These are phyloP conservation scores for Drosophila planitibia DNA, from an alignment of 2,888 invertebrate genomes.

Conservation along the genomic window DNA sequence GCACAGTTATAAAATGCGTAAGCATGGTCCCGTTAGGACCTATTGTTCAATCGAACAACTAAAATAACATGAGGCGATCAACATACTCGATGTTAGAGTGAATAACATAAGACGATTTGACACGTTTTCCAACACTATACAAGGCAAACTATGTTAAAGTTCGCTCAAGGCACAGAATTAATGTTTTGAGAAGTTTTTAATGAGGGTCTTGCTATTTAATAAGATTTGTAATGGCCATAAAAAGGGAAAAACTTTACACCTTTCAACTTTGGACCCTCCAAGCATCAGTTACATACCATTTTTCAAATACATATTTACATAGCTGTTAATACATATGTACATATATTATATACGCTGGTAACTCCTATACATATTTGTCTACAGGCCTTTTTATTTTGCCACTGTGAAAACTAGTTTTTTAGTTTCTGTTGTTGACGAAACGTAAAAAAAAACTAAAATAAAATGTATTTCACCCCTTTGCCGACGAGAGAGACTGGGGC, in stretches of 20 bases:
- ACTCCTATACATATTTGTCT: neutral
- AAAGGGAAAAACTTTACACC: neutral
- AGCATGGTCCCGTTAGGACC: no score
- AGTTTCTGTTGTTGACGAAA: constrained; percentile 2
- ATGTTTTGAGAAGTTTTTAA: neutral
- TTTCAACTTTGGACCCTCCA: neutral
- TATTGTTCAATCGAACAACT: constrained; percentile 7
- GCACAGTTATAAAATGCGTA: no score
- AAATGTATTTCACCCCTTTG: constrained; percentile 23
- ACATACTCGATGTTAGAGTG: neutral
- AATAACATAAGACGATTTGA: neutral
- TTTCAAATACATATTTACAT: neutral
- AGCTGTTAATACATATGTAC: neutral
- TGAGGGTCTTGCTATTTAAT: neutral
- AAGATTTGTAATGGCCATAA: neutral
- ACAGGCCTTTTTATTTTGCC: neutral
- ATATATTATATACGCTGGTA: neutral
- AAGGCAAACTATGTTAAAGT: neutral
- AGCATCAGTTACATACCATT: neutral
- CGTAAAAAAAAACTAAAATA: neutral
- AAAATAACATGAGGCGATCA: neutral
- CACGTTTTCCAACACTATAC: neutral
- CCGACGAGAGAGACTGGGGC: constrained; percentile 3
- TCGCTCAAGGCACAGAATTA: neutral
- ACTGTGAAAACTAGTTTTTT: constrained; percentile 23